Evolutionary conservation across 2,888 invertebrate species (phyloP).

Genomic region (Callinectes sapidus): DNA sequence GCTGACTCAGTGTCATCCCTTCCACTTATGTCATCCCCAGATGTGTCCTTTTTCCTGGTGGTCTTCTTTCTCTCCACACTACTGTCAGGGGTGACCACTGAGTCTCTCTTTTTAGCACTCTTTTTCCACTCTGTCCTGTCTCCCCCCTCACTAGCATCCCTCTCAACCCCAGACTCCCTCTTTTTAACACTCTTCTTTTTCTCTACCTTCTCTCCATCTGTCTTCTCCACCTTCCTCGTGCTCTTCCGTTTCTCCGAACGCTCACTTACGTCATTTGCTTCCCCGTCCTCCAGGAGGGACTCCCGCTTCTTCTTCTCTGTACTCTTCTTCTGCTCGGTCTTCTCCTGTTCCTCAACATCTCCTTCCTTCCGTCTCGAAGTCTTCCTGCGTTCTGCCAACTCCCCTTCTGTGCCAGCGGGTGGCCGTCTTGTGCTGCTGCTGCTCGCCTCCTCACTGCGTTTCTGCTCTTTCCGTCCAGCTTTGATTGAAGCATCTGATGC

Average conservation of each 20-base stretch:
- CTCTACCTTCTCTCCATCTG: constrained; percentile 46
- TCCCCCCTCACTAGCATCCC: constrained; percentile 55
- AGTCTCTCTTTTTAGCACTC: constrained; percentile 66
- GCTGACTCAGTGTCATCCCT: constrained; percentile 50
- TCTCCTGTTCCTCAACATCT: constrained; percentile 41
- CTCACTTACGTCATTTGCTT: constrained; percentile 64
- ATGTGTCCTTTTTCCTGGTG: constrained; percentile 56
- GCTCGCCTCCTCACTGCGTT: not conserved
- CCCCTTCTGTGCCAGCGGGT: constrained; percentile 48
- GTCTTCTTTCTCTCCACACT: constrained; percentile 68
- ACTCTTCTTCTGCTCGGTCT: constrained; percentile 50
- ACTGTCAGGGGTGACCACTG: constrained; percentile 54
- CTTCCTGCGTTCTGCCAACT: constrained; percentile 54
- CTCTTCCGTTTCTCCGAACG: constrained; percentile 59
- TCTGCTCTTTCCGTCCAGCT: constrained; percentile 50
- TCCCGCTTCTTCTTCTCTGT: constrained; percentile 57
- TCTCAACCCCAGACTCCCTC: constrained; percentile 51
- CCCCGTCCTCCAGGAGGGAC: constrained; percentile 52
- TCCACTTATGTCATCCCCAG: constrained; percentile 45
- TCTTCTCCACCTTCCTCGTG: constrained; percentile 58
- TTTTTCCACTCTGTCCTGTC: constrained; percentile 61
- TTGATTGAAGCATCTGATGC: constrained; percentile 10
- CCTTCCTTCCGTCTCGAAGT: constrained; percentile 53
- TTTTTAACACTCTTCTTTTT: constrained; percentile 63
- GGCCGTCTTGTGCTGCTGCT: constrained; percentile 44